Base-by-base conservation (phyloP, 2,113 vertebrate species). In the Acanthisitta chloris region DNA sequence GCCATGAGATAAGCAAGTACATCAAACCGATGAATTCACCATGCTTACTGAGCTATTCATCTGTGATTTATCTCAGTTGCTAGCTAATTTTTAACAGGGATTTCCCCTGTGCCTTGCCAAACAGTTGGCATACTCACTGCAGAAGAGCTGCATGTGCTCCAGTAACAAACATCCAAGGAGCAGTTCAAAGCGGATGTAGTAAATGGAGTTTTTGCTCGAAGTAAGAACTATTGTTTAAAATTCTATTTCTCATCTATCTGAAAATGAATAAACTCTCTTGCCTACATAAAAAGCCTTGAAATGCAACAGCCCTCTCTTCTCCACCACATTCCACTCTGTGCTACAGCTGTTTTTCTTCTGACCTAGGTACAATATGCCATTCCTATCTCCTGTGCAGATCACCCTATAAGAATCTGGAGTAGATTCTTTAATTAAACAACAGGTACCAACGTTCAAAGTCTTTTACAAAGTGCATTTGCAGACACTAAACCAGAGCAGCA, bases 141-240 rank as follows among this genome's bases (percentile, higher is more conserved):
- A 71, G 57, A 81, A 34, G 26, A 58, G 48, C 51, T 0, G 1
- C 19, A 2, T 3, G 23, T 26, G 25, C 61, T 85, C 38, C 57
- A 76, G 52, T 16, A 85, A 79, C 72, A 86, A 84, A 73, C 17
- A 59, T 19, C 49, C 34, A 42, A 70, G 42, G 54, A 62, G 43
- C 2, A 0, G 25, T 45, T 81, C n/a, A 33, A 66, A 74, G 52
- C 0, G 0, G 42, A 46, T 38, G 25, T 12, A 21, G 33, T 71
- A 81, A 92, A 72, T 11, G 10, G 24, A 72, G 23, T 25, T 90
- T 79, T 72, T 43, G 64, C 10, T 74, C 43, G 29, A 51, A 49
- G 34, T 16, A 58, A 66, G 15, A 85, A 23, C 52, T 51, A 10
- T 13, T 67, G 26, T 46, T 84, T 65, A 64, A 87, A 92, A 86